phyloP scores from a whole-genome alignment of 1,140 invertebrate species.

The Drosophila oshimai region DNA sequence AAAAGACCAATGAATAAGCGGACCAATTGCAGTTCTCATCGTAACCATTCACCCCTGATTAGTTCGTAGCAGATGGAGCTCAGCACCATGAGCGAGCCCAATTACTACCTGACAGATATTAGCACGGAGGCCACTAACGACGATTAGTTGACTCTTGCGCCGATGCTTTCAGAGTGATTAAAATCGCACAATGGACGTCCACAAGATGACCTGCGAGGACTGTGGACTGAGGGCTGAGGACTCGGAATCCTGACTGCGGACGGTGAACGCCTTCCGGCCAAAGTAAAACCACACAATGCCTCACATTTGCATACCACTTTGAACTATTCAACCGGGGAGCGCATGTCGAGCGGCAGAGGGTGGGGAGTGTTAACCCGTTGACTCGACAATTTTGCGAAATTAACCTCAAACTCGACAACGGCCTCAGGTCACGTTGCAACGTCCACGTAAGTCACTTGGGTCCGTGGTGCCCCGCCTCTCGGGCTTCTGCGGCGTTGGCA shows the following conservation, averaged over 20 bases:
- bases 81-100: not conserved
- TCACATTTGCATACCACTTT: constrained; percentile 74
- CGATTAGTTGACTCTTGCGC: constrained; percentile 63
- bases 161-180: constrained; percentile 72
- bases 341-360: not conserved
- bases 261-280: constrained; percentile 56
- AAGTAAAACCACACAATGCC: constrained; percentile 75
- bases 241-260: not conserved
- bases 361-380: constrained; percentile 51
- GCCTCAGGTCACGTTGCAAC: constrained; percentile 77
- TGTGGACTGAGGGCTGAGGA: not conserved
- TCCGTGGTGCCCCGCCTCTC: constrained; percentile 4
- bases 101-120: constrained; percentile 43
- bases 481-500: constrained; percentile 63
- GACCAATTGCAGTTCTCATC: not conserved
- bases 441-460: constrained; percentile 72
- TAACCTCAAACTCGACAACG: constrained; percentile 71
- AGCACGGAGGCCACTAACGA: constrained; percentile 36
- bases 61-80: not conserved
- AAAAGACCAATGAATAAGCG: not conserved
- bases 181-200: constrained; percentile 61
- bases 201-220: constrained; percentile 54
- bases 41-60: not conserved
- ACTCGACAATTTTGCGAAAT: constrained; percentile 80
- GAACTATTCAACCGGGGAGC: constrained; percentile 57